Evolutionary conservation across 2,888 invertebrate genomes (phyloP), one percentile per base, ranked within the genome.

Genomic region (Lasioglossum vierecki): DNA sequence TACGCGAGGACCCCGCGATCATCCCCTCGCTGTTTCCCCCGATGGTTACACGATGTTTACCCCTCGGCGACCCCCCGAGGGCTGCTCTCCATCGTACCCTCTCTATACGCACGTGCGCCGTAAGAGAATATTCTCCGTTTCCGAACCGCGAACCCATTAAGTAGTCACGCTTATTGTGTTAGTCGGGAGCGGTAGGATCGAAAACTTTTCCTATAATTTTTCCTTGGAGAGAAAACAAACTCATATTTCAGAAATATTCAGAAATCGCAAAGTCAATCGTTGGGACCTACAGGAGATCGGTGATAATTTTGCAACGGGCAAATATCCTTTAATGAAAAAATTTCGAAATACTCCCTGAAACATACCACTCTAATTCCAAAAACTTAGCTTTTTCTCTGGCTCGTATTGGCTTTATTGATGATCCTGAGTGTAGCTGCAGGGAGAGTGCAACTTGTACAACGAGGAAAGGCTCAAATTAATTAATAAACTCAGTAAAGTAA

Each of bases 31-130:
- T 90, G 90, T 91, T 91, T 91, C 93, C 94, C 88, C 88, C 53
- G 90, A 93, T 92, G 94, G 94, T 95, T 95, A 93, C 94, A 93
- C 93, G 92, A 92, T 93, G 93, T 93, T 95, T 94, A 94, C 93
- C 94, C 91, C 94, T 92, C 90, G 87, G 85, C 88, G 90, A 91
- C 86, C 93, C 93, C 92, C 90, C 83, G 88, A 88, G 92, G 91
- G 90, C 86, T 86, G 80, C 78, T 66, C 84, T 53, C 9, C 77
- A 74, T 81, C 82, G 63, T 82, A 79, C 83, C 73, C 82, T 60
- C 39, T 75, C 73, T 71, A 13, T 39, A 46, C 66, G 73, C 80
- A 79, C 82, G 75, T 80, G 84, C 82, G 72, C 68, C n/a, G n/a
- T 63, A 63, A 63, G 79, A 80, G 79, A 88, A 82, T 82, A 49